Base-by-base conservation (phyloP, 2,797 vertebrate species). In the Lagorchestes hirsutus region DNA sequence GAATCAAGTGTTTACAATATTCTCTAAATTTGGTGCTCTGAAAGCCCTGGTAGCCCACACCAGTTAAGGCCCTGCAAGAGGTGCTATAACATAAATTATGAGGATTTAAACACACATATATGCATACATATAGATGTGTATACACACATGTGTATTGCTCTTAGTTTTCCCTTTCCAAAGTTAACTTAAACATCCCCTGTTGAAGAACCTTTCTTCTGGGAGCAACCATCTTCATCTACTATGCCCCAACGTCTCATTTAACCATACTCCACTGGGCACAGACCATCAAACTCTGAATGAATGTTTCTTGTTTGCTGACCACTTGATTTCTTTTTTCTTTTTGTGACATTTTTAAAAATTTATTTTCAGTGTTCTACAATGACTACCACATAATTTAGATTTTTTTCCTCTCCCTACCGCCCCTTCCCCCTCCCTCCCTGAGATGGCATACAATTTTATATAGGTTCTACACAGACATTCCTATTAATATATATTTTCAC, bases 241-340 rank as follows among this genome's bases (percentile, higher is more conserved):
- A 24, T 27, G 40, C 40, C 3, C 18, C 16, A n/a, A n/a, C 40
- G 34, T 11, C 4, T n/a, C 22, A 82, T 82, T 82, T 82, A 2
- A 6, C 31, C 54, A 52, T 34, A 50, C 10, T 55, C 0, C 56
- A 91, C 0, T 34, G 2, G 13, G 0, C 1, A 5, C 0, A 22
- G 55, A 90, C 5, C 54, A 95, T 6, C 74, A 52, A 95, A 62
- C 22, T 46, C 40, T 82, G 31, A 54, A 93, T 27, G 46, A 31
- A 55, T 5, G 2, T 34, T 62, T 90, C 34, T 96, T 40, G 28
- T 95, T 59, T 58, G 56, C 5, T 50, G 90, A 55, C 0, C 22
- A 91, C 56, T 95, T 3, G 6, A 27, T 87, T 90, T 95, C 91
- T 52, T 52, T 52, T 52, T 52, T 9, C 52, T 52, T 52, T 52